Evolutionary conservation across 1,140 invertebrate genomes (phyloP).

Genomic region (Catajapyx aquilonaris): DNA sequence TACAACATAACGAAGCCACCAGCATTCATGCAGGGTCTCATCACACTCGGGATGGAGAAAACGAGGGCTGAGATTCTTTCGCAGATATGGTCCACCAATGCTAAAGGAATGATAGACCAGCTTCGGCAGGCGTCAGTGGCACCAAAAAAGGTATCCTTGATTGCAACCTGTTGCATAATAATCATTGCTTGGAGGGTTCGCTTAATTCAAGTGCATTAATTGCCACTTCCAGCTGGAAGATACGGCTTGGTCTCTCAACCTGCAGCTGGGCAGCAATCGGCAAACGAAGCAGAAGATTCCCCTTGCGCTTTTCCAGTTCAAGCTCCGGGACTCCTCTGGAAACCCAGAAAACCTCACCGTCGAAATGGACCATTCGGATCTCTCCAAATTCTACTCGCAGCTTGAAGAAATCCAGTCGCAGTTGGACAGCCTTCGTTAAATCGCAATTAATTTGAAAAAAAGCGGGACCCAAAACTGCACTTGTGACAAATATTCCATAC

Average conservation of each 20-base stretch:
- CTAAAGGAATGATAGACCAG: neutral
- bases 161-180: no score
- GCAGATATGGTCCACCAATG: neutral
- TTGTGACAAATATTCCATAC: no score
- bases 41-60: neutral
- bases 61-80: neutral
- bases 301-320: neutral
- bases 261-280: neutral
- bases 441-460: no score
- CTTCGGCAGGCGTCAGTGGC: neutral
- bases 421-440: no score
- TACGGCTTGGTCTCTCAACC: neutral
- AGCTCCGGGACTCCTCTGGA: neutral
- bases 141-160: neutral
- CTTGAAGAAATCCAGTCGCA: neutral
- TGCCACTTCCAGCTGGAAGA: neutral
- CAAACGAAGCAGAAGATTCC: neutral
- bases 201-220: no score
- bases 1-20: neutral
- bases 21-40: neutral
- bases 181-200: no score
- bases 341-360: neutral
- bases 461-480: no score
- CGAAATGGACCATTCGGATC: neutral
- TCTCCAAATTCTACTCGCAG: neutral